Evolutionary conservation across 1,140 invertebrate genomes (phyloP), one percentile per base, ranked within the genome.

Genomic region (Druon quercuslanigerum): DNA sequence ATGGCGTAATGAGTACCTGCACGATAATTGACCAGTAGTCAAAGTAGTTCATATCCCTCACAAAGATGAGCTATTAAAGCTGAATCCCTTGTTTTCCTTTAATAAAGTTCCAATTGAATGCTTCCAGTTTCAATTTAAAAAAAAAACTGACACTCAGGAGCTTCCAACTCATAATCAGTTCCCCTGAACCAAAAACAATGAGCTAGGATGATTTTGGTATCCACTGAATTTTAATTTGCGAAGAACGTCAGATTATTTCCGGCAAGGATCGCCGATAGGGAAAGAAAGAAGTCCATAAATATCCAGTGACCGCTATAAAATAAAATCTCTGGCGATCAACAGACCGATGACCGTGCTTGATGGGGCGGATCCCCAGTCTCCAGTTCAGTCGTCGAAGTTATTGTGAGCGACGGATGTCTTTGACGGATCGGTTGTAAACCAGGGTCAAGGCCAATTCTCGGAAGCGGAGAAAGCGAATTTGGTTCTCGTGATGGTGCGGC

Each of bases 401-500:
- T 79, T 82, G 83, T 77, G 78, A 84, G 78, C 75, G 83, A 82
- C 81, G 82, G 81, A 83, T 83, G 77, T 86, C 82, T 84, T 84
- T 86, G 85, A 86, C 85, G 83, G 83, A 80, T 81, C 77, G 82
- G 80, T 84, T 84, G 83, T 86, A 86, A 86, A 86, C 83, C 80
- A 80, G 50, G 72, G 74, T 19, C 79, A 74, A 72, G 20, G 25
- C 20, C 74, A 50, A 40, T 84, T 84, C 84, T 83, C 70, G 74
- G 83, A 85, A 86, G 70, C 20, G 56, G 83, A 71, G 83, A 86
- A 86, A 84, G 82, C 83, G 78, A 86, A 86, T 81, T 84, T 80
- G 77, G 78, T 16, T 77, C 56, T 40, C 80, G 72, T 73, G 50
- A 74, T 74, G 72, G 40, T 71, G 70, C 57, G 17, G 16, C 50